A percentile compares a stretch with the other conserved stretches of the same genome.
Evolutionary conservation across 1,140 invertebrate genomes (phyloP).

Genomic region (Paramacrobiotus metropolitanus): DNA sequence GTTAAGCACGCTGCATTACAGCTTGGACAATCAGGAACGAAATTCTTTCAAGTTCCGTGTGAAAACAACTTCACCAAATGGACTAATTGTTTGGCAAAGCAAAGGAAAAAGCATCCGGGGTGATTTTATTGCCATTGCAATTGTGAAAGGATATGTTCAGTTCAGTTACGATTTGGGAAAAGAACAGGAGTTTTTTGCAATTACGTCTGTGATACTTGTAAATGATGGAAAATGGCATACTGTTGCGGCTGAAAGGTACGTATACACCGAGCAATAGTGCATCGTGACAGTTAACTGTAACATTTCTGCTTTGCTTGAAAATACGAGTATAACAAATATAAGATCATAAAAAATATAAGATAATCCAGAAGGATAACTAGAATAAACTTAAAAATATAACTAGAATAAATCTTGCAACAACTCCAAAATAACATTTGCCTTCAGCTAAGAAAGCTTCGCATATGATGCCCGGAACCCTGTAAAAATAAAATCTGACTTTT

Average conservation of each 20-base stretch:
- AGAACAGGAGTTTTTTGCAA: constrained; percentile 27
- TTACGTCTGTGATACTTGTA: constrained; percentile 33
- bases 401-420: too few relatives aligned
- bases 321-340: too few relatives aligned
- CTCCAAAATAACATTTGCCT: too few relatives aligned
- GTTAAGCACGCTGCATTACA: too few relatives aligned
- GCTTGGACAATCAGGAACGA: not conserved
- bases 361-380: too few relatives aligned
- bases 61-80: constrained; percentile 35
- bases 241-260: constrained; percentile 27
- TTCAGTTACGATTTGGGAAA: constrained; percentile 37
- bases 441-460: too few relatives aligned
- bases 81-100: constrained; percentile 41
- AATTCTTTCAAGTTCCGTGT: constrained; percentile 27
- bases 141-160: constrained; percentile 34
- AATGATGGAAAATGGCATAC: constrained; percentile 49
- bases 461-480: too few relatives aligned
- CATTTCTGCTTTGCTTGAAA: not conserved
- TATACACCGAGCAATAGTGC: not conserved
- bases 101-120: constrained; percentile 23
- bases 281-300: too few relatives aligned
- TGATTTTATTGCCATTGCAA: constrained; percentile 36
- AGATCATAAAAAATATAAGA: too few relatives aligned
- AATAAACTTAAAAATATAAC: too few relatives aligned
- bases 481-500: too few relatives aligned